Evolutionary conservation across 2,888 invertebrate species (phyloP), one percentile per base, ranked within the genome.

Genomic region (Unio delphinus): DNA sequence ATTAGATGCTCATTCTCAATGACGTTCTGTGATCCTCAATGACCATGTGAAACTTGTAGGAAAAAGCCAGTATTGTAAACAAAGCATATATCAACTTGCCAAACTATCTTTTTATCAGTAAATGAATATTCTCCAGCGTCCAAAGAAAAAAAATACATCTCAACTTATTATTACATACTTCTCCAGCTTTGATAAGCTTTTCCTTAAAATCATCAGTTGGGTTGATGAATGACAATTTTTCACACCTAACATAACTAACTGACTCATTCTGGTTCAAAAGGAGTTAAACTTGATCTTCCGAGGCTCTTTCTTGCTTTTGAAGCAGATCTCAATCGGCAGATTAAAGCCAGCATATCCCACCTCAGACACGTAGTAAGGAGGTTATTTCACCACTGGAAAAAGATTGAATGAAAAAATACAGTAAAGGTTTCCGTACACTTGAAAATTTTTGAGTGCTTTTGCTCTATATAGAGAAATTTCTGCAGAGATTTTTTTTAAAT

Each of bases 271-370:
- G 92, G 90, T 95, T 95, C 72, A 98, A 91, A 85, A 93, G 93
- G 78, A 98, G 67, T 93, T 92, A 89, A 85, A 92, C 45, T 82
- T 82, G 68, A 96, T 94, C 86, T 94, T 95, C 89, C 95, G 95
- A 15, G 96, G 96, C 87, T 96, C 96, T 89, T 96, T 95, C 89
- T 95, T 95, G 90, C 95, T 97, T 68, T 86, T 87, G 84, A 91
- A 91, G 90, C 95, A 94, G 80, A 98, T 94, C 87, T 97, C 96
- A 84, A 98, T 96, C 0, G 95, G 95, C 72, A 98, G 92, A 64
- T 93, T 92, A 90, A 98, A 98, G 55, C 98, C 96, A 73, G 97
- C 98, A 92, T 98, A 98, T 8, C 98, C 98, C n/a, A 96, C 95
- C 90, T 98, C 97, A 83, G 94, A 94, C 55, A 98, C 93, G 65